These are phyloP conservation scores for Ctenosaura bakeri DNA, from an alignment of 2,797 vertebrate species.

Conservation along the genomic window DNA sequence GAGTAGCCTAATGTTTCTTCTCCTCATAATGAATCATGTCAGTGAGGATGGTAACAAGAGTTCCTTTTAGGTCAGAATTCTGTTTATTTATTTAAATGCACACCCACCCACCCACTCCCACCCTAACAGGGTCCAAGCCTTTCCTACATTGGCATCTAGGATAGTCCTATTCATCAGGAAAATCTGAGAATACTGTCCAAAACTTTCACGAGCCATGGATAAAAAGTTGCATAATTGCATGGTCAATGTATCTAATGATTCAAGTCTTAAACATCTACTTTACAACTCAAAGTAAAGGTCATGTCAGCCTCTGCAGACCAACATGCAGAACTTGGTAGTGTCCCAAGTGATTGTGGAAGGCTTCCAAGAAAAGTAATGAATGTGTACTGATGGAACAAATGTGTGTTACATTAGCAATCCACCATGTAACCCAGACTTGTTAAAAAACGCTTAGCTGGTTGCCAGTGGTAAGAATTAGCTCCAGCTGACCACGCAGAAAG, in stretches of 20 bases:
- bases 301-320: neutral
- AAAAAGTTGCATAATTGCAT: too few relatives aligned
- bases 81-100: too few relatives aligned
- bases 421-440: constrained; percentile 14
- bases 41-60: too few relatives aligned
- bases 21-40: too few relatives aligned
- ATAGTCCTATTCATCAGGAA: too few relatives aligned
- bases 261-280: neutral
- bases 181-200: too few relatives aligned
- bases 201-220: too few relatives aligned
- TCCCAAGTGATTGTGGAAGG: neutral
- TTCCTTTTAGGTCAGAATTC: too few relatives aligned
- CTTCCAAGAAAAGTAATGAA: constrained; percentile 19
- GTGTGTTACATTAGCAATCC: neutral
- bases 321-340: neutral
- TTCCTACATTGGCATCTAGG: too few relatives aligned
- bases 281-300: neutral
- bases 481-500: neutral
- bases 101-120: too few relatives aligned
- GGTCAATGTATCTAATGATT: neutral
- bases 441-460: neutral
- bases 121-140: too few relatives aligned
- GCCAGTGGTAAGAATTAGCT: neutral
- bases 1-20: too few relatives aligned
- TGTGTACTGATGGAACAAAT: constrained; percentile 8